Percentiles rank a stretch among this genome's conserved stretches.
Evolutionary conservation across 2,888 invertebrate species (phyloP).

Genomic region (Drosophila longiperda): DNA sequence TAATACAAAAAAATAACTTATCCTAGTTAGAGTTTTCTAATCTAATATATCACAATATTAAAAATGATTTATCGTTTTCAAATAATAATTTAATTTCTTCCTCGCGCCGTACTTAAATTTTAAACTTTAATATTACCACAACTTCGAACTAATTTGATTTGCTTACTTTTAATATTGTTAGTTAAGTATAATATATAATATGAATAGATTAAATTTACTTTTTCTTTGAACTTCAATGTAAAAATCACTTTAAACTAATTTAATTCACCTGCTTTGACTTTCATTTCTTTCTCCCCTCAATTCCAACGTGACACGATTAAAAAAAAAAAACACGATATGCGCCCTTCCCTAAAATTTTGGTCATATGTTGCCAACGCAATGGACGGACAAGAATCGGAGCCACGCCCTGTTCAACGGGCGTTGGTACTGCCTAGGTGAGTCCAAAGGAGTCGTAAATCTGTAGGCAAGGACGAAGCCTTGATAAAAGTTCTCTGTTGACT

Average conservation of each 20-base stretch:
- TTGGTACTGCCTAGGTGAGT: neutral
- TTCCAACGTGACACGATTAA: neutral
- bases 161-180: neutral
- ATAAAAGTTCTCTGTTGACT: constrained; percentile 8
- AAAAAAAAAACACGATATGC: neutral
- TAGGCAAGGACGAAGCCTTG: neutral
- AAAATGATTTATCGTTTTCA: neutral
- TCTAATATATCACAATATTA: neutral
- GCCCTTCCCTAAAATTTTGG: neutral
- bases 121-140: neutral
- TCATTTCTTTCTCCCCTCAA: neutral
- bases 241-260: neutral
- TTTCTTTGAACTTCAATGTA: neutral
- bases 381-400: neutral
- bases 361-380: constrained; percentile 10
- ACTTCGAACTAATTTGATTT: neutral
- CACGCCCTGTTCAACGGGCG: neutral
- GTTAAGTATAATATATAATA: neutral
- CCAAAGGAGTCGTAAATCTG: constrained; percentile 13
- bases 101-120: neutral
- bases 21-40: neutral
- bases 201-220: neutral
- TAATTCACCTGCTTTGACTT: neutral
- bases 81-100: neutral
- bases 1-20: neutral